phyloP scores from a whole-genome alignment of 1,140 invertebrate genomes.

The Episyrphus balteatus region DNA sequence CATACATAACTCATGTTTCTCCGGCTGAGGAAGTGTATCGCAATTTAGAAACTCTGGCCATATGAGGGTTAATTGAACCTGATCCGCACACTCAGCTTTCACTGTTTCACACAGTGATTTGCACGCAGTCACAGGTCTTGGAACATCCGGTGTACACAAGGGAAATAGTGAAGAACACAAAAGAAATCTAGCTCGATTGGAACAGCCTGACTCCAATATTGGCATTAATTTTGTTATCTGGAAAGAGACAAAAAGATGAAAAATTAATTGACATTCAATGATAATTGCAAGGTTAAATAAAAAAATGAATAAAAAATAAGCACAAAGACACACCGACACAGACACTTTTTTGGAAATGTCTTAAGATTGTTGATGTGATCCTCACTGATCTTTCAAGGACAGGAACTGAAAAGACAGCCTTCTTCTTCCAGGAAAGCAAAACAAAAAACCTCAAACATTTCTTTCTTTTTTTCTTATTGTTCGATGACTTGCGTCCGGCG shows the following conservation, averaged over 20 bases:
- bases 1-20: slow-evolving; percentile 45
- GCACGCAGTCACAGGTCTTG: slow-evolving; percentile 76
- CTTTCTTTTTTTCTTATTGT: too few species aligned
- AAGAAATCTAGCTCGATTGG: slow-evolving; percentile 73
- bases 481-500: too few species aligned
- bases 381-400: too few species aligned
- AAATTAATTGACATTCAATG: neutral
- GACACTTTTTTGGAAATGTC: too few species aligned
- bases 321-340: too few species aligned
- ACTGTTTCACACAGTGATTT: slow-evolving; percentile 75
- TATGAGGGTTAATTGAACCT: slow-evolving; percentile 59
- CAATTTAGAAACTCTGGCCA: slow-evolving; percentile 74
- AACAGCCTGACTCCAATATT: slow-evolving; percentile 60
- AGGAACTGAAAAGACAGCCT: too few species aligned
- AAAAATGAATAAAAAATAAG: too few species aligned
- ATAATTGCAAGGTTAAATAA: too few species aligned
- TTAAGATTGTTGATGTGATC: too few species aligned
- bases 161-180: slow-evolving; percentile 86
- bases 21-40: slow-evolving; percentile 41
- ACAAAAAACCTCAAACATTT: too few species aligned
- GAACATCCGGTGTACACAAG: slow-evolving; percentile 81
- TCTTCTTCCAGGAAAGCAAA: too few species aligned
- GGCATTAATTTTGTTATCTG: slow-evolving; percentile 55
- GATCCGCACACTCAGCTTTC: slow-evolving; percentile 51
- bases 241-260: slow-evolving; percentile 45